Conservation (phyloP, 2,797 vertebrate genomes). For the Cynopterus sphinx region DNA sequence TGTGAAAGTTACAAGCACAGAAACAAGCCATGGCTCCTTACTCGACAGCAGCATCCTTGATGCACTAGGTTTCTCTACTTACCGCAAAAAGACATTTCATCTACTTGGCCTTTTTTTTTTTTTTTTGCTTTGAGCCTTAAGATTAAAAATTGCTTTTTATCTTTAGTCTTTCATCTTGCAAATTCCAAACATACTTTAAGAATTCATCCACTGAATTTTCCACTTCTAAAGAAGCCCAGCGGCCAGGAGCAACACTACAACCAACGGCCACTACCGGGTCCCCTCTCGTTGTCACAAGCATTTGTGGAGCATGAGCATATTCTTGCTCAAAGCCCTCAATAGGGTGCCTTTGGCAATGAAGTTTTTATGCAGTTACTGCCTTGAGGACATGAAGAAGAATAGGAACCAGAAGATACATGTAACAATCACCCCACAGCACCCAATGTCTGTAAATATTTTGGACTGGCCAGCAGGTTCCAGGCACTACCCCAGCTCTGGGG, state of each 20-base stretch:
- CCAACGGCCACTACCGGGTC: neutral
- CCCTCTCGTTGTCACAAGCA: neutral
- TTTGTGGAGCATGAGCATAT: neutral
- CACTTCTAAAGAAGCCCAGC: neutral
- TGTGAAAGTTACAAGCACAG: neutral
- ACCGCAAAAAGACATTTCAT: neutral
- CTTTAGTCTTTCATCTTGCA: conserved; percentile 16
- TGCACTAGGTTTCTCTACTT: neutral
- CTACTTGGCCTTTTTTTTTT: neutral
- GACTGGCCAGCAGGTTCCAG: too few relatives aligned
- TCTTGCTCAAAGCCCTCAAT: neutral
- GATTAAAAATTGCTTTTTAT: neutral
- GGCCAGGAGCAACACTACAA: neutral
- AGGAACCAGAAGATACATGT: neutral
- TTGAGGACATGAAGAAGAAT: neutral
- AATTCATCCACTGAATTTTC: neutral
- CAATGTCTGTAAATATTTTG: neutral
- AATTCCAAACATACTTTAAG: neutral
- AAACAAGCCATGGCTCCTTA: neutral
- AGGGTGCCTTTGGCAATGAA: too few relatives aligned
- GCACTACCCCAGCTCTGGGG: neutral
- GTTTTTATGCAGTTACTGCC: neutral
- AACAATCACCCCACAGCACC: neutral
- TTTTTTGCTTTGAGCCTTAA: neutral
- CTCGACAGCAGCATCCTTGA: too few relatives aligned